Evolutionary conservation across 1,140 invertebrate species (phyloP).

Genomic region (Drosophila orena): DNA sequence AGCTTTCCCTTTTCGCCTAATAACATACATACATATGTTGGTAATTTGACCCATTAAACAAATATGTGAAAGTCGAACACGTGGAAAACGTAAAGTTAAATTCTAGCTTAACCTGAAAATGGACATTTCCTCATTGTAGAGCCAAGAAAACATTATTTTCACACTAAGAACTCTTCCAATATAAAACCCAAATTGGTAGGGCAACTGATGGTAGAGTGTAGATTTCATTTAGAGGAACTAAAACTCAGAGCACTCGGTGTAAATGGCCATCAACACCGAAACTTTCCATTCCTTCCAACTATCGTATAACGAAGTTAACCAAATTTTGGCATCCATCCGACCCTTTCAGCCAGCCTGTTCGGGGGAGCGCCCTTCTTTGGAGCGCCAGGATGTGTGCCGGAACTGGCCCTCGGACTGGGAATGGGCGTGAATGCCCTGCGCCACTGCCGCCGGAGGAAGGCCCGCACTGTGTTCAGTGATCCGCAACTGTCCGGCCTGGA

Average conservation of each 20-base stretch:
- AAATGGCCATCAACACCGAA: conserved; percentile 71
- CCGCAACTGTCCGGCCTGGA: conserved; percentile 97
- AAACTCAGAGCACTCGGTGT: conserved; percentile 7
- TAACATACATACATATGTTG: too few relatives aligned
- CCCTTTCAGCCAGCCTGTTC: conserved; percentile 76
- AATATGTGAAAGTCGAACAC: neutral
- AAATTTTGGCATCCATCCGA: conserved; percentile 41
- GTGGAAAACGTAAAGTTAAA: neutral
- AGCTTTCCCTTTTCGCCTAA: neutral
- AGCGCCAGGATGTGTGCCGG: conserved; percentile 86
- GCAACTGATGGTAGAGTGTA: neutral
- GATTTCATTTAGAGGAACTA: neutral
- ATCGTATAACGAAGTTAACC: conserved; percentile 39
- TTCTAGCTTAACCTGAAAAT: neutral
- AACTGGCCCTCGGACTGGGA: conserved; percentile 85
- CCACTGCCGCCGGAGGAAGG: conserved; percentile 96
- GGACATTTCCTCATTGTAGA: neutral
- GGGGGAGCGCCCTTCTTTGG: conserved; percentile 79
- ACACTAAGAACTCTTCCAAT: neutral
- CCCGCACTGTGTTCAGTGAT: conserved; percentile 98
- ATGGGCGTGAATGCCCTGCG: conserved; percentile 91
- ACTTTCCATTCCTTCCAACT: conserved; percentile 46
- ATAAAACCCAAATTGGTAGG: neutral
- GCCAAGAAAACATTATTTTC: too few relatives aligned
- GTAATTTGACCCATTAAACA: neutral